Percentiles rank a stretch among this genome's conserved stretches.
phyloP scores from a whole-genome alignment of 2,113 vertebrate species.

The Oncorhynchus nerka region DNA sequence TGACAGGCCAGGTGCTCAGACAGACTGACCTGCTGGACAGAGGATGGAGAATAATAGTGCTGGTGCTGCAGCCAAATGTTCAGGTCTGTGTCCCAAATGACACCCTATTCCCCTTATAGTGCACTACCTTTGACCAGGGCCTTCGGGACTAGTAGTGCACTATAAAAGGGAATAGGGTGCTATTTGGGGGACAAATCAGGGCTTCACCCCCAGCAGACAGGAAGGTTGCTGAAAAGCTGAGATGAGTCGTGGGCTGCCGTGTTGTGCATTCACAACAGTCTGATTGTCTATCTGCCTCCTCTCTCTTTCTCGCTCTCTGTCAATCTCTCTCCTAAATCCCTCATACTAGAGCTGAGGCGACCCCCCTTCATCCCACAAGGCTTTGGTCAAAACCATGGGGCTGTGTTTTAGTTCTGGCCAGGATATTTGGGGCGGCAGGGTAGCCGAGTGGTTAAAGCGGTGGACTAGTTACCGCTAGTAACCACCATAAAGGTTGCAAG shows the following conservation, averaged over 20 bases:
- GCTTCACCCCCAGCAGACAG: slow-evolving; percentile 16
- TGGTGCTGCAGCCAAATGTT: too few species aligned
- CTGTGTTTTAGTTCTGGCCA: slow-evolving; percentile 31
- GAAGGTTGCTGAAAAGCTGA: slow-evolving; percentile 42
- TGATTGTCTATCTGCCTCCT: background rate
- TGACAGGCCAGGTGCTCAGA: background rate
- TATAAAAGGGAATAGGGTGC: too few species aligned
- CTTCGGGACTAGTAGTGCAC: background rate
- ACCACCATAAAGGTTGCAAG: too few species aligned
- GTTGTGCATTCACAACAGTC: slow-evolving; percentile 34
- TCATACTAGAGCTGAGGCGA: slow-evolving; percentile 25
- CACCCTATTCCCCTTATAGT: background rate
- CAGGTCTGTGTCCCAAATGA: too few species aligned
- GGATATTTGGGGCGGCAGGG: background rate
- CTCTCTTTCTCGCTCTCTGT: background rate
- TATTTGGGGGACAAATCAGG: too few species aligned
- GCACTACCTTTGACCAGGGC: slow-evolving; percentile 23
- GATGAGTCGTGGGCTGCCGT: slow-evolving; percentile 18
- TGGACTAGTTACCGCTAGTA: too few species aligned
- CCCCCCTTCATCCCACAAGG: slow-evolving; percentile 27
- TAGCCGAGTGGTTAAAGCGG: too few species aligned
- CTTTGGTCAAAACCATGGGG: slow-evolving; percentile 22
- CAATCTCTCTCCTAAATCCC: slow-evolving; percentile 44
- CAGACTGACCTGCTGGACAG: slow-evolving; percentile 1
- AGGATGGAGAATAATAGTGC: slow-evolving; percentile 4